Conservation (phyloP, 2,888 invertebrate genomes). For the Synanthedon formicaeformis region DNA sequence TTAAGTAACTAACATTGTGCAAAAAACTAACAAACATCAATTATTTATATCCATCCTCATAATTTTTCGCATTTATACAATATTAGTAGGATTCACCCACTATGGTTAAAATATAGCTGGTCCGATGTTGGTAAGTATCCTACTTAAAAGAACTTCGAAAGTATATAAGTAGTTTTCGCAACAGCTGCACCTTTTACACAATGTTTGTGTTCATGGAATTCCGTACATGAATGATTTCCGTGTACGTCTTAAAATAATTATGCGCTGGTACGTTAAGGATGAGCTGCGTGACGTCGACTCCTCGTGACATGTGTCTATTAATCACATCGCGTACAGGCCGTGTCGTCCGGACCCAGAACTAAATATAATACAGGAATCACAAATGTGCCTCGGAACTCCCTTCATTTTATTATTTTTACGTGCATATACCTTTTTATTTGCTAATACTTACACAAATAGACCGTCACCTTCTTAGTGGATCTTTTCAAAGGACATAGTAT, state of each 20-base stretch:
- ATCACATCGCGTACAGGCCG: conserved; percentile 36
- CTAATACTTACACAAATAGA: too few relatives aligned
- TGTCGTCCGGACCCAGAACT: conserved; percentile 31
- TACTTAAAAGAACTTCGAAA: too few relatives aligned
- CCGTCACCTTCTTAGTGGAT: too few relatives aligned
- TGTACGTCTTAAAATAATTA: neutral
- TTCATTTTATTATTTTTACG: neutral
- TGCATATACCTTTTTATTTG: too few relatives aligned
- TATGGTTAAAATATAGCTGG: too few relatives aligned
- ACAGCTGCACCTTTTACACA: neutral
- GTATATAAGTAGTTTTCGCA: neutral
- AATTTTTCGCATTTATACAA: too few relatives aligned
- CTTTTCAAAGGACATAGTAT: too few relatives aligned
- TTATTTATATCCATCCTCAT: too few relatives aligned
- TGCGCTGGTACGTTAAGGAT: neutral
- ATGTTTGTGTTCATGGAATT: neutral
- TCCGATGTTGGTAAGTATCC: too few relatives aligned
- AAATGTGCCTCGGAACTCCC: neutral
- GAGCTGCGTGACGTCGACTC: conserved; percentile 32
- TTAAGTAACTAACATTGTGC: too few relatives aligned
- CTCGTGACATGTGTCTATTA: conserved; percentile 54
- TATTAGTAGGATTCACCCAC: too few relatives aligned
- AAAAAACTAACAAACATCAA: too few relatives aligned
- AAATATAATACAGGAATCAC: conserved; percentile 21
- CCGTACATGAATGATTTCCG: neutral